These are phyloP conservation scores for Mallateleia sp. DNA, from an alignment of 2,888 invertebrate genomes.

Conservation along the genomic window DNA sequence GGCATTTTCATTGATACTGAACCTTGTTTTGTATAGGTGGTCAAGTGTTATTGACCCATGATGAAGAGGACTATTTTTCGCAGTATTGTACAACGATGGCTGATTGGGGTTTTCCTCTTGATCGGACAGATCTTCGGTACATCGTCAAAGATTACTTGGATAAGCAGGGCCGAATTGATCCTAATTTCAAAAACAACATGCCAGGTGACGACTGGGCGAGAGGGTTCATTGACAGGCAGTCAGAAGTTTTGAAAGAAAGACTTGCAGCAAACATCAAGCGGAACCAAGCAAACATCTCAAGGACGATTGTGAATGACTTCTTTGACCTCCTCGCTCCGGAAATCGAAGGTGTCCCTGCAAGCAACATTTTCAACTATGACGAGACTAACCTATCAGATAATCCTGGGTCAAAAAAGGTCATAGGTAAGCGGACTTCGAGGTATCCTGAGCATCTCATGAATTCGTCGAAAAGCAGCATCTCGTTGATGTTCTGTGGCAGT, in stretches of 20 bases:
- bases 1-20: no score
- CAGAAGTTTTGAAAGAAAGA: constrained; percentile 22
- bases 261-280: constrained; percentile 40
- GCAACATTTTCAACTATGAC: constrained; percentile 51
- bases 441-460: constrained; percentile 39
- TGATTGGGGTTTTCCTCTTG: constrained; percentile 40
- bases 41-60: no score
- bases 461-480: constrained; percentile 28
- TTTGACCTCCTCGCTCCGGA: constrained; percentile 9
- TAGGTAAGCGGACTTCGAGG: constrained; percentile 26
- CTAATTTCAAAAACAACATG: constrained; percentile 42
- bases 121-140: constrained; percentile 23
- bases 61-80: not conserved
- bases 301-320: constrained; percentile 23
- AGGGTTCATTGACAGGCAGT: constrained; percentile 37
- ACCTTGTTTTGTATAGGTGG: no score
- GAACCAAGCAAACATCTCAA: constrained; percentile 19
- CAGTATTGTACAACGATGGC: constrained; percentile 4
- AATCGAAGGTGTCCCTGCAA: constrained; percentile 16
- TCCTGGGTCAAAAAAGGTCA: constrained; percentile 25
- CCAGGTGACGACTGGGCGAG: constrained; percentile 57
- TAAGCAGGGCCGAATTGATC: not conserved
- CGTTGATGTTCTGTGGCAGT: constrained; percentile 40
- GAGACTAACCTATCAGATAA: constrained; percentile 47
- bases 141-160: constrained; percentile 43